These are phyloP conservation scores for Bombus turneri DNA, from an alignment of 1,140 invertebrate genomes.

Conservation along the genomic window DNA sequence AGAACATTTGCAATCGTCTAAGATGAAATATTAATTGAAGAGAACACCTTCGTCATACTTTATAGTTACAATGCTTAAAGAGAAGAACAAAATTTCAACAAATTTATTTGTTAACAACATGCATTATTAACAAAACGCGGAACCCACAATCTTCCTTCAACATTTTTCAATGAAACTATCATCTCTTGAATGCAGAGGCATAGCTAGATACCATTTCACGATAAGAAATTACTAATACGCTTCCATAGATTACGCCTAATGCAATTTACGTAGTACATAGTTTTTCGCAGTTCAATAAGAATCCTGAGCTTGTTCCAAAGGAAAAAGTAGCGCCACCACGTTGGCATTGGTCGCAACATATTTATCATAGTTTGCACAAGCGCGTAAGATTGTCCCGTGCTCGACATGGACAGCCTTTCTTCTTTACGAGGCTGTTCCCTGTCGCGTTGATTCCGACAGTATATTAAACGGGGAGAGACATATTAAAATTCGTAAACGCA, in stretches of 20 bases:
- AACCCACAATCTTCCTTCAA: no score
- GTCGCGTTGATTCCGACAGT: slow-evolving; percentile 21
- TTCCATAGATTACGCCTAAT: not conserved
- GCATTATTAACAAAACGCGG: not conserved
- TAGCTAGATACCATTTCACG: not conserved
- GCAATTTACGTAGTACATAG: no score
- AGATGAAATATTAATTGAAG: no score
- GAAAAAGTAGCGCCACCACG: slow-evolving; percentile 7
- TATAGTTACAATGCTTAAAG: no score
- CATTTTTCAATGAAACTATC: not conserved
- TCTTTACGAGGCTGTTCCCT: slow-evolving; percentile 38
- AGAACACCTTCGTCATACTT: no score
- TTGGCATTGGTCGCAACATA: slow-evolving; percentile 31
- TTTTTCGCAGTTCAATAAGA: not conserved
- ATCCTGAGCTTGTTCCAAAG: not conserved
- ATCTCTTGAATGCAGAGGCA: not conserved
- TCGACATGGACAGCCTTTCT: slow-evolving; percentile 15
- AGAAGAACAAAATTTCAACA: no score
- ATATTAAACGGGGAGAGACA: slow-evolving; percentile 20
- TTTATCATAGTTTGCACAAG: slow-evolving; percentile 64
- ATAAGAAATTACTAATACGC: not conserved
- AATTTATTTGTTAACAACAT: no score
- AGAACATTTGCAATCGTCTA: no score
- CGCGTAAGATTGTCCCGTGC: slow-evolving; percentile 51
- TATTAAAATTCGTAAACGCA: slow-evolving; percentile 40